A percentile compares a stretch with the other conserved stretches of the same genome.
Evolutionary conservation across 2,797 vertebrate genomes (phyloP).

Genomic region (Periparus ater): DNA sequence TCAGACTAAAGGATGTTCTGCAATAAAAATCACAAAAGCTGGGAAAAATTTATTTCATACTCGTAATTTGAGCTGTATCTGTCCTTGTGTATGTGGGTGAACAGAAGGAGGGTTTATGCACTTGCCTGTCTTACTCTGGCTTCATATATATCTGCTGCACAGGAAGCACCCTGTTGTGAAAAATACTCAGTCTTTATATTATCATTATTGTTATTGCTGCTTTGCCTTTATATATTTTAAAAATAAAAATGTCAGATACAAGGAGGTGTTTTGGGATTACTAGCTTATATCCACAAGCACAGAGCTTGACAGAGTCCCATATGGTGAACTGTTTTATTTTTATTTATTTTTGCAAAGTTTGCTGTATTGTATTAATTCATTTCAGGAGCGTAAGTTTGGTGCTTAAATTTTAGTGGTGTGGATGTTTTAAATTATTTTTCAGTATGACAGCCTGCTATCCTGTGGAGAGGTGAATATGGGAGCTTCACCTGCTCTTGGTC

Average conservation of each 20-base stretch:
- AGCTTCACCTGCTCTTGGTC: neutral
- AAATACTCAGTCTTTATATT: neutral
- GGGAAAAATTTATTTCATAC: neutral
- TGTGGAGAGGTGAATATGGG: neutral
- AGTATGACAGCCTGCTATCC: neutral
- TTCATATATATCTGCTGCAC: neutral
- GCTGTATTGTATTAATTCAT: neutral
- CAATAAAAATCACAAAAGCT: neutral
- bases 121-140: neutral
- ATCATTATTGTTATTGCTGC: neutral
- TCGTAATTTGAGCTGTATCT: neutral
- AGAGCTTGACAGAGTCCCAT: slow-evolving; percentile 2
- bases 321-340: slow-evolving; percentile 2
- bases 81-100: neutral
- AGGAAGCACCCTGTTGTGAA: neutral
- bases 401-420: neutral
- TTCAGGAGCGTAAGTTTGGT: neutral
- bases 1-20: neutral
- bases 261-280: neutral
- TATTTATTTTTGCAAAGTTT: neutral
- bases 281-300: neutral
- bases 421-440: neutral
- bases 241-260: neutral
- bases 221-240: neutral
- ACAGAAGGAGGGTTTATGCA: neutral